Evolutionary conservation across 2,888 invertebrate genomes (phyloP).

Genomic region (Ichneumoninae sp.): DNA sequence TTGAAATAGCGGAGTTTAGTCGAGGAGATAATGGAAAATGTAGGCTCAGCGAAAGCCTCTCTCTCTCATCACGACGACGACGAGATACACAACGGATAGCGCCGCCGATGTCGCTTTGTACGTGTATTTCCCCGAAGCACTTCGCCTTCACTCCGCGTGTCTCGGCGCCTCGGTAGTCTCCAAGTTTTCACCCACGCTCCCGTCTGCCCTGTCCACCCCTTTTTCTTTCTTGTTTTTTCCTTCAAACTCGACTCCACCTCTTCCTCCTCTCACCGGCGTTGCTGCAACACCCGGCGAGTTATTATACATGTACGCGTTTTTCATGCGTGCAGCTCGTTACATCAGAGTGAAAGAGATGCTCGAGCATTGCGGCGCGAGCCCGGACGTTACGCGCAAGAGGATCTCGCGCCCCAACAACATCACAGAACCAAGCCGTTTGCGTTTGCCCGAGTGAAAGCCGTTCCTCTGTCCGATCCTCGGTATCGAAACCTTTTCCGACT

Average conservation of each 20-base stretch:
- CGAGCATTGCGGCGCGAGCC: constrained; percentile 30
- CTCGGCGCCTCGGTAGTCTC: constrained; percentile 49
- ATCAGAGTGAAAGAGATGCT: constrained; percentile 46
- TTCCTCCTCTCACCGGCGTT: constrained; percentile 28
- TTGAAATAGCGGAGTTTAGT: constrained; percentile 46
- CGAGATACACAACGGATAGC: constrained; percentile 14
- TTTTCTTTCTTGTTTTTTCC: constrained; percentile 21
- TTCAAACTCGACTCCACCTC: constrained; percentile 26
- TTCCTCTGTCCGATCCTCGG: constrained; percentile 28
- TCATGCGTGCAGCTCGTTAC: constrained; percentile 51
- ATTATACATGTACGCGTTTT: constrained; percentile 27
- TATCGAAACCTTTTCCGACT: constrained; percentile 41
- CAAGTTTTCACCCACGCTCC: constrained; percentile 55
- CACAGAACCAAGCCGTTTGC: constrained; percentile 44
- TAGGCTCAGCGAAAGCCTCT: constrained; percentile 32
- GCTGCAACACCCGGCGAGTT: constrained; percentile 33
- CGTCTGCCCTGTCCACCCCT: constrained; percentile 33
- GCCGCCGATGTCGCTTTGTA: constrained; percentile 41
- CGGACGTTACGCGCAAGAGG: constrained; percentile 49
- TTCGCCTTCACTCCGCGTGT: constrained; percentile 11
- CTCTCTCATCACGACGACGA: constrained; percentile 9
- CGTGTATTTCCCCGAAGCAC: constrained; percentile 45
- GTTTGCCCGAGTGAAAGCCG: constrained; percentile 54
- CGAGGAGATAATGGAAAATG: constrained; percentile 55
- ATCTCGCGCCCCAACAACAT: constrained; percentile 34